Base-by-base conservation (phyloP, 2,113 vertebrate genomes). In the Pardalotus punctatus region DNA sequence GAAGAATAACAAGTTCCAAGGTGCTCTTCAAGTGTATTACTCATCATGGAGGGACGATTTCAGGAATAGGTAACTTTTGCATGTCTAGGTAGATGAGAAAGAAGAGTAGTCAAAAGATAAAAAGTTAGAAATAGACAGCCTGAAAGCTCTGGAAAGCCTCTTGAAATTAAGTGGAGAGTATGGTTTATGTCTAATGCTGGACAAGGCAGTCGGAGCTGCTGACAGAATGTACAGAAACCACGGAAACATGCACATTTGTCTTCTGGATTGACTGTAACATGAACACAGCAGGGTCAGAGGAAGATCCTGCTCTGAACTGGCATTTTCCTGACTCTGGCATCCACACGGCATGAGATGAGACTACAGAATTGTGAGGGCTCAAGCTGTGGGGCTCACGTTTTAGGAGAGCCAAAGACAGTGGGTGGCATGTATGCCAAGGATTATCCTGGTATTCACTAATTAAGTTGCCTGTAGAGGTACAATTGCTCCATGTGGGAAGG, bases 111-210 rank as follows among this genome's bases (percentile, higher is more conserved):
- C 42, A 56, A 70, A 92, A 83, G 86, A 91, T 9, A 65, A 53
- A 92, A 76, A 72, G 57, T 31, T 67, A 90, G 65, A 72, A 92
- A 82, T 3, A 80, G 71, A 50, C 76, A 94, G 86, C 47, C 58
- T 90, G 88, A 94, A 92, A 88, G 76, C 82, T 86, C 86, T 95
- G 90, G 94, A 90, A 92, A 82, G 57, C 66, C 85, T 97, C 94
- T 94, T 88, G 47, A 77, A 92, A 86, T 0, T 0, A 92, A 94
- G 47, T 33, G 27, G 15, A 43, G 33, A 78, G 60, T 31, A 80
- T 88, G 82, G 90, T 90, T 95, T 95, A 88, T 96, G 90, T 95
- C 95, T 83, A 94, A 83, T 2, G 0, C 76, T 73, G 72, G 64
- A 92, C 82, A 86, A 83, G 51, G 71, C 82, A 77, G 71, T 66